These are phyloP conservation scores for Eubasilissa splendida DNA, from an alignment of 2,888 invertebrate species.

Conservation along the genomic window DNA sequence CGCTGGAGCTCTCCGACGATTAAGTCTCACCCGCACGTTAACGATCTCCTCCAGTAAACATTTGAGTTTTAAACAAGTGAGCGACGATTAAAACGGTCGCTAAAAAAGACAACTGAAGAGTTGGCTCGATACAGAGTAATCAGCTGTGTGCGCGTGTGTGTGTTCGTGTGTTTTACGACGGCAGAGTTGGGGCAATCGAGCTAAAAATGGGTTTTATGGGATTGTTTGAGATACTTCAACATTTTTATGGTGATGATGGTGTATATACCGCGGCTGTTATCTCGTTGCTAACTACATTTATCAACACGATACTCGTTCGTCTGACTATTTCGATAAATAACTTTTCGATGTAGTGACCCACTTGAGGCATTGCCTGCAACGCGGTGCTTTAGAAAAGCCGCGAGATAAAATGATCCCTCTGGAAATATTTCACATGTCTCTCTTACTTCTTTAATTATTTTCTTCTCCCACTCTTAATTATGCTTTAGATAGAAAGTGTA, in stretches of 20 bases:
- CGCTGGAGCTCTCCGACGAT: not conserved
- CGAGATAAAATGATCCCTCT: too few relatives aligned
- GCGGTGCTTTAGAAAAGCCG: too few relatives aligned
- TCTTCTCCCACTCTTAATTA: too few relatives aligned
- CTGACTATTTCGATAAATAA: too few relatives aligned
- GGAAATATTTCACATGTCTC: too few relatives aligned
- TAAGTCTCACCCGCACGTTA: constrained; percentile 1
- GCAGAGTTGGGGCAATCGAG: not conserved
- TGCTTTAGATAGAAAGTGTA: too few relatives aligned
- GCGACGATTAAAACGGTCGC: constrained; percentile 11
- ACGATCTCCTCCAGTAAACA: constrained; percentile 18
- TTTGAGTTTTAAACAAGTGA: constrained; percentile 13
- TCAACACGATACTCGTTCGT: too few relatives aligned
- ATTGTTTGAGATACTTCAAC: constrained; percentile 1
- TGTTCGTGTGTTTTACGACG: not conserved
- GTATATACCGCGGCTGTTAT: not conserved
- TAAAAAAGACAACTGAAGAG: constrained; percentile 11
- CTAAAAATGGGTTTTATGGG: constrained; percentile 15
- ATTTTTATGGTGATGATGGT: not conserved
- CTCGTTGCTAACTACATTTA: not conserved
- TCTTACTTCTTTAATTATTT: too few relatives aligned
- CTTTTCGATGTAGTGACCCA: too few relatives aligned
- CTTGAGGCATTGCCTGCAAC: too few relatives aligned
- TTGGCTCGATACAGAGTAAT: not conserved
- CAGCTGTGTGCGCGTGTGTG: not conserved